phyloP scores from a whole-genome alignment of 2,797 vertebrate genomes.

The Tenualosa thibaudeaui region DNA sequence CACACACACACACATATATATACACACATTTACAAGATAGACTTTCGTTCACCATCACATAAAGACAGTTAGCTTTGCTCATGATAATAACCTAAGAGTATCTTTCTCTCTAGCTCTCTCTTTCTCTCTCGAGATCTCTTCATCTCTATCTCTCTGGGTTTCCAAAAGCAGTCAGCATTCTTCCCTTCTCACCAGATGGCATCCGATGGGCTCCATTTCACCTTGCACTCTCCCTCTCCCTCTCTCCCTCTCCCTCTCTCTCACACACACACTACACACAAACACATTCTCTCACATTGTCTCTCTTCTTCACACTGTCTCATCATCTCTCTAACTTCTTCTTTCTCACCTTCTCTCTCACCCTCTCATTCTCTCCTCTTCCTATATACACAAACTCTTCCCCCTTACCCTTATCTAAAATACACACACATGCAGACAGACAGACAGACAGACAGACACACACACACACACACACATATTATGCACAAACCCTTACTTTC shows the following conservation, averaged over 20 bases:
- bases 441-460: background rate
- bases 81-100: conserved; percentile 23
- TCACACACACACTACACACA: background rate
- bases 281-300: background rate
- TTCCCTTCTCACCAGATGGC: background rate
- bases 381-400: no score
- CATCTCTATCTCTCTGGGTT: conserved; percentile 54
- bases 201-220: background rate
- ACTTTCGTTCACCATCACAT: background rate
- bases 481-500: background rate
- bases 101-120: conserved; percentile 36
- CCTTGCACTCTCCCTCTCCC: background rate
- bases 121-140: conserved; percentile 39
- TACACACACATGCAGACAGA: background rate
- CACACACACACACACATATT: background rate
- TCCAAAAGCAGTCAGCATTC: background rate
- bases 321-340: conserved; percentile 32
- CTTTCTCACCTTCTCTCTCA: conserved; percentile 15
- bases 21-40: no score
- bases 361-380: background rate
- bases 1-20: conserved; percentile 45
- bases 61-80: background rate
- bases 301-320: no score
- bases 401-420: background rate
- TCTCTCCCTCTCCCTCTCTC: background rate